A percentile compares a stretch with the other conserved stretches of the same genome.
Evolutionary conservation across 2,113 vertebrate species (phyloP).

Genomic region (Psophia crepitans): DNA sequence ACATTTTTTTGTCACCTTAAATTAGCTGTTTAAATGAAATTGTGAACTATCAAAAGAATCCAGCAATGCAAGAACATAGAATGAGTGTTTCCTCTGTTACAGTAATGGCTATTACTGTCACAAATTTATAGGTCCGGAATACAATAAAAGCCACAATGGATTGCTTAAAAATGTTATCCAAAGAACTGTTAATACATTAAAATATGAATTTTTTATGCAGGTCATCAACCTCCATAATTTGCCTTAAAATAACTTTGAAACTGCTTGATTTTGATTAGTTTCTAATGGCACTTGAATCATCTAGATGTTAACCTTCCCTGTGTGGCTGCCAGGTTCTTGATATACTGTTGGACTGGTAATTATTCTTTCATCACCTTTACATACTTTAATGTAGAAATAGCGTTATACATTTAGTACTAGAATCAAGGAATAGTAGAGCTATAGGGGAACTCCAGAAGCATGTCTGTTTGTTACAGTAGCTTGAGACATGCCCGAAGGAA

Average conservation of each 20-base stretch:
- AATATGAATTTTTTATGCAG: constrained; percentile 46
- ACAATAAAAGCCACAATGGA: neutral
- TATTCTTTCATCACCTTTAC: neutral
- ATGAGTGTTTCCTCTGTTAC: neutral
- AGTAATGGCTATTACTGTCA: neutral
- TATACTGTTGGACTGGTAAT: neutral
- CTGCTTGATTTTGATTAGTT: constrained; percentile 30
- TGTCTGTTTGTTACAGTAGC: neutral
- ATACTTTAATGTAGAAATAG: neutral
- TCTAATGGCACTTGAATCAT: constrained; percentile 4
- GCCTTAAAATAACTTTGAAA: constrained; percentile 46
- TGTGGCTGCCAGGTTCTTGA: neutral
- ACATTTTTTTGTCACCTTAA: neutral
- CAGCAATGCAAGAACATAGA: neutral
- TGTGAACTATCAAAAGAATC: neutral
- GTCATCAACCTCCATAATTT: constrained; percentile 37
- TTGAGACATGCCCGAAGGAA: neutral
- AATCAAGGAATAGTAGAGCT: neutral
- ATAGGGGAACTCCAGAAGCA: neutral
- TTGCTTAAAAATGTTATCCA: neutral
- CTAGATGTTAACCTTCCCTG: neutral
- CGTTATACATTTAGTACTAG: neutral
- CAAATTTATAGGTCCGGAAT: neutral
- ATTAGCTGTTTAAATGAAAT: neutral
- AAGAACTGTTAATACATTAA: neutral